Evolutionary conservation across 2,888 invertebrate genomes (phyloP).

Genomic region (Scelioninae gen. 1): DNA sequence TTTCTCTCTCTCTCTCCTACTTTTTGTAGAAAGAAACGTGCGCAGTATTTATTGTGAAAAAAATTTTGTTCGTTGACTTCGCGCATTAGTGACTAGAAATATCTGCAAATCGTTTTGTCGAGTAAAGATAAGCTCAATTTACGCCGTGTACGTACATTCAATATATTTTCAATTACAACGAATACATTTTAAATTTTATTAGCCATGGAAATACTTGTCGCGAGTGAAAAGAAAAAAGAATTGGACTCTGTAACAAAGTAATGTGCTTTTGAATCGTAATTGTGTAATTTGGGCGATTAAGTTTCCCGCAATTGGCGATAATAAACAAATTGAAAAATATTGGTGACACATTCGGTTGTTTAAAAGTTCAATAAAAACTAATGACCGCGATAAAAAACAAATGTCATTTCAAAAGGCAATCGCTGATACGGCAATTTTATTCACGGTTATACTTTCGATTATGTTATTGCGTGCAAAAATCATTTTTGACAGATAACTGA

Average conservation of each 20-base stretch:
- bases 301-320: constrained; percentile 33
- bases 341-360: constrained; percentile 50
- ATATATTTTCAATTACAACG: constrained; percentile 52
- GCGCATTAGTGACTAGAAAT: constrained; percentile 25
- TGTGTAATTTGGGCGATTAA: constrained; percentile 56
- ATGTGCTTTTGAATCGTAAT: constrained; percentile 30
- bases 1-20: not conserved
- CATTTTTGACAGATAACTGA: constrained; percentile 24
- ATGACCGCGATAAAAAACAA: constrained; percentile 56
- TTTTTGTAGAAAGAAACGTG: not conserved
- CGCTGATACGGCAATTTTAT: constrained; percentile 51
- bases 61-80: not conserved
- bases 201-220: constrained; percentile 45
- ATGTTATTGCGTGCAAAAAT: constrained; percentile 35
- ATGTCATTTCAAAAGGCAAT: constrained; percentile 59
- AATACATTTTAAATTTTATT: constrained; percentile 45
- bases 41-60: not conserved
- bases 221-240: constrained; percentile 23
- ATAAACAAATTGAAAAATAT: constrained; percentile 53
- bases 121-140: constrained; percentile 42
- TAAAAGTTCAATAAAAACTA: constrained; percentile 63
- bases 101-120: constrained; percentile 35
- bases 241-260: constrained; percentile 43
- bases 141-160: constrained; percentile 44
- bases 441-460: constrained; percentile 32